These are phyloP conservation scores for Poeciliopsis infans DNA, from an alignment of 2,797 vertebrate genomes.

Conservation along the genomic window DNA sequence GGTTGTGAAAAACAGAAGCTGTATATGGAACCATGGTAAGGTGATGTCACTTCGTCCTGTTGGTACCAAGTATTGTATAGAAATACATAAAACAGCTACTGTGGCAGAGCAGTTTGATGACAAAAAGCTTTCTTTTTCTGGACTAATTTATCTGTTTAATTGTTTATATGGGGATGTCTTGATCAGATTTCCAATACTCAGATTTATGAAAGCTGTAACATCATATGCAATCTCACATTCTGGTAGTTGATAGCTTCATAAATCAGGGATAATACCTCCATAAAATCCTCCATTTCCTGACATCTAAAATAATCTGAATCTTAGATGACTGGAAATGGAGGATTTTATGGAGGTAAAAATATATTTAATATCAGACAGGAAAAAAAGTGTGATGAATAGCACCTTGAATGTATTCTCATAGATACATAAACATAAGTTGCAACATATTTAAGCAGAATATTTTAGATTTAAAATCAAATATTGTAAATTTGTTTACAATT, in stretches of 20 bases:
- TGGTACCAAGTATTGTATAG: constrained; percentile 12
- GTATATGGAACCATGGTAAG: constrained; percentile 6
- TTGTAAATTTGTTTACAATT: no score
- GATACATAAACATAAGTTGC: no score
- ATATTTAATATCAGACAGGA: background rate
- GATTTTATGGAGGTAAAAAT: background rate
- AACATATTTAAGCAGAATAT: background rate
- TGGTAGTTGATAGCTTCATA: background rate
- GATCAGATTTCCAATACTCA: constrained; percentile 26
- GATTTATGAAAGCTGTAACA: constrained; percentile 29
- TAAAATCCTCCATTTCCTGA: no score
- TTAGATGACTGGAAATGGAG: background rate
- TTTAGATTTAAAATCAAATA: background rate
- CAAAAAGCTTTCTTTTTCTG: constrained; percentile 15
- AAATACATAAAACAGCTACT: constrained; percentile 2
- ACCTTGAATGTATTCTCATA: background rate
- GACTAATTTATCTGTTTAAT: constrained; percentile 29
- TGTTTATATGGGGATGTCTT: constrained; percentile 19
- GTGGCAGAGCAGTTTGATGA: background rate
- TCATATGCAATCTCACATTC: constrained; percentile 15
- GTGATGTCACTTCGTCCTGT: background rate
- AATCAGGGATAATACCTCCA: constrained; percentile 2
- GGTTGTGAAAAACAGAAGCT: constrained; percentile 21
- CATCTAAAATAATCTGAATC: no score
- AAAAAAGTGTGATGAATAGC: background rate